Conservation (phyloP, 2,113 vertebrate genomes). For the Pachycephala philippinensis region DNA sequence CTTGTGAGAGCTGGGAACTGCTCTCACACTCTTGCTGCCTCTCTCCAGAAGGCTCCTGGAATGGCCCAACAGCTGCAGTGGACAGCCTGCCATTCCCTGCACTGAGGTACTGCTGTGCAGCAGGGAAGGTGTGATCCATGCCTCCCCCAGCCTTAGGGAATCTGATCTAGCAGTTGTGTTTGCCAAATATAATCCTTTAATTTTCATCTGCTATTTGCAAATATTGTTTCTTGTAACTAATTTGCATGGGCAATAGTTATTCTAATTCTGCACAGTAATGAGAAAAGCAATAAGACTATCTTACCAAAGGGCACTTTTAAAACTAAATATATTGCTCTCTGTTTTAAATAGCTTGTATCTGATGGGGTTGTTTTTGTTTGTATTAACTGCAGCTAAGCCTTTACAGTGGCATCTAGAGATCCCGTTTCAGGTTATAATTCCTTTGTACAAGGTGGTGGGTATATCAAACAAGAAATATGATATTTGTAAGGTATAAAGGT, state of each 20-base stretch:
- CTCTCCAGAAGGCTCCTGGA: not conserved
- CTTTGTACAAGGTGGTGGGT: not conserved
- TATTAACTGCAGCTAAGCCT: not conserved
- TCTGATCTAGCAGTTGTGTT: not conserved
- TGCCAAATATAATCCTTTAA: not conserved
- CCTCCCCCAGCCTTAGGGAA: not conserved
- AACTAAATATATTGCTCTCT: not conserved
- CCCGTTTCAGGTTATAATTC: not conserved
- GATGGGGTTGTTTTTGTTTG: not conserved
- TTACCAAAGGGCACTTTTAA: slow-evolving; percentile 32
- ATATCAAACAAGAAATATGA: not conserved
- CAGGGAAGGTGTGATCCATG: not conserved
- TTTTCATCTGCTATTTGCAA: slow-evolving; percentile 26
- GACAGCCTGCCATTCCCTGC: not conserved
- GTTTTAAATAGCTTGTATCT: not conserved
- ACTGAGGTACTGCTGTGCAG: not conserved
- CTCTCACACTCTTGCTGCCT: not conserved
- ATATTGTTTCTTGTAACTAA: not conserved
- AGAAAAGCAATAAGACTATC: slow-evolving; percentile 24
- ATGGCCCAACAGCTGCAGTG: not conserved
- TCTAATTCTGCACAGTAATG: not conserved
- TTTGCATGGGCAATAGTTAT: not conserved
- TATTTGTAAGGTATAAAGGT: not conserved
- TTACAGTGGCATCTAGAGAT: not conserved
- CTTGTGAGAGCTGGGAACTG: not conserved